Conservation (phyloP, 2,113 vertebrate genomes). For the Vidua chalybeata region DNA sequence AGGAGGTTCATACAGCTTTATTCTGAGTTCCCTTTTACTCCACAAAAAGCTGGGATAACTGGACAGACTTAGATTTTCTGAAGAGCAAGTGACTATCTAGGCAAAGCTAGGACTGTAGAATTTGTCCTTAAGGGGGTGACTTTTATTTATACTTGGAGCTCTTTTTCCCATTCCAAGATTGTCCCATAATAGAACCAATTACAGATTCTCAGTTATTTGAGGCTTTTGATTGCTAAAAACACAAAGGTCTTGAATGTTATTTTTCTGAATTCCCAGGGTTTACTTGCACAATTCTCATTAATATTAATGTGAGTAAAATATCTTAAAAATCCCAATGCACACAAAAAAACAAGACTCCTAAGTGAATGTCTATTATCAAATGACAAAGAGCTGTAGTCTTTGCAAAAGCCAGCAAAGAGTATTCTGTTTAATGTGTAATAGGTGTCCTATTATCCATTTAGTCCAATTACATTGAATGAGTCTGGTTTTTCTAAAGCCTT, state of each 20-base stretch:
- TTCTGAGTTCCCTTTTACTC: neutral
- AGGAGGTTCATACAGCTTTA: neutral
- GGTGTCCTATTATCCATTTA: constrained; percentile 67
- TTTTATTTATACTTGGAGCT: neutral
- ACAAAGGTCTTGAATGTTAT: neutral
- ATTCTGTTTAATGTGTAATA: constrained; percentile 57
- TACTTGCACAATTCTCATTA: constrained; percentile 25
- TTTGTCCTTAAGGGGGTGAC: neutral
- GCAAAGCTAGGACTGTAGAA: neutral
- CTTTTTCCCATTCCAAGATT: neutral
- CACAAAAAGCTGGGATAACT: neutral
- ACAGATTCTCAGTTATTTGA: neutral
- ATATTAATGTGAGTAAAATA: constrained; percentile 31
- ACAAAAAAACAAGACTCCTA: constrained; percentile 33
- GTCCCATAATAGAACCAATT: neutral
- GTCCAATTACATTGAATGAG: constrained; percentile 58
- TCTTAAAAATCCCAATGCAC: constrained; percentile 22
- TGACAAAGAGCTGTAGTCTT: constrained; percentile 57
- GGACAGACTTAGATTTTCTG: neutral
- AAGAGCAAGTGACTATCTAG: neutral
- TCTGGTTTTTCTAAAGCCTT: constrained; percentile 55
- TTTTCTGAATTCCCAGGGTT: constrained; percentile 25
- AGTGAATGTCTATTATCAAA: constrained; percentile 53
- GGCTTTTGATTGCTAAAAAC: neutral
- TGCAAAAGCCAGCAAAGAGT: constrained; percentile 24